Base-by-base conservation (phyloP, 2,888 invertebrate species). In the Leptinotarsa rubiginosa region DNA sequence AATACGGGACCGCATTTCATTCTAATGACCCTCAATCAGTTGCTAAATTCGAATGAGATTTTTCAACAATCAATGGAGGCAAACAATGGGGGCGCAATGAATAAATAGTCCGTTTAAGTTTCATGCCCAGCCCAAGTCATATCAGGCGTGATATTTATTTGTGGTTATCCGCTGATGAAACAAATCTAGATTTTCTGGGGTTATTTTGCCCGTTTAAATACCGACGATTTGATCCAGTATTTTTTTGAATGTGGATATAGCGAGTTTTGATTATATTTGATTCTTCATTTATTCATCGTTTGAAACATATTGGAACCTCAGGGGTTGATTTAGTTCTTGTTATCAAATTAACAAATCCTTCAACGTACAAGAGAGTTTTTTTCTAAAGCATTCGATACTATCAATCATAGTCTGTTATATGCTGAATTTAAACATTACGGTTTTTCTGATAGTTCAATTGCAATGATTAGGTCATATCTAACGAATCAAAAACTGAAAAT, bases 11-110 rank as follows among this genome's bases (percentile, higher is more conserved):
- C 65, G 56, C 54, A 69, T 69, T 73, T 73, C 56, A 69, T 56
- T 56, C 65, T 69, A 73, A 73, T 73, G 69, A 65, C 69, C 69
- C 73, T 73, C 69, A 59, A 73, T 69, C 69, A 65, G 22, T 72
- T 22, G 72, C 68, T 75, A 69, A 76, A 76, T 75, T 56, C 68
- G 70, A 75, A 77, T 72, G 74, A 69, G 73, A 74, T 77, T 75
- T 70, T 70, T 75, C 72, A 77, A 77, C 69, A 75, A 75, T 72
- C 72, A 74, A 70, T 68, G 47, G 70, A 64, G 62, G 72, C 70
- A 77, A 77, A 77, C 74, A 77, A 73, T 65, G 69, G 64, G 69
- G 70, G 65, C 72, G 72, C 72, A 73, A 73, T 64, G 70, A 68
- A 66, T 70, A 65, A 72, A 73, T 72, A 75, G 62, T 62, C 62